Percentiles rank a stretch among this genome's conserved stretches.
Conservation (phyloP, 2,888 invertebrate genomes). For the Sympetrum striolatum region DNA sequence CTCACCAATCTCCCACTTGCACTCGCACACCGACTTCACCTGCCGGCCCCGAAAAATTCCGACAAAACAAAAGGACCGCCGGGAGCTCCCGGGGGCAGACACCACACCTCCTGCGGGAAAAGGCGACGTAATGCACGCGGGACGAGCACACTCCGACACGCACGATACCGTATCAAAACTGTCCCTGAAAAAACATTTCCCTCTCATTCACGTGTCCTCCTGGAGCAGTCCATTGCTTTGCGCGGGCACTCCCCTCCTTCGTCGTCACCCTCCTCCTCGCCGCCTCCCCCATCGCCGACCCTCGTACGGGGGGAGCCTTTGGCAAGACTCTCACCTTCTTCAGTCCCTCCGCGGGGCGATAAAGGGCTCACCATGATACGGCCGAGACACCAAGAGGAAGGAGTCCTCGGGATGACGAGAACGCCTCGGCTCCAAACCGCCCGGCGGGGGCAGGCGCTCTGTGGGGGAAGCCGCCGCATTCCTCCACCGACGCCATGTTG, state of each 20-base stretch:
- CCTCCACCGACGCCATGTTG: conserved; percentile 61
- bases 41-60: not conserved
- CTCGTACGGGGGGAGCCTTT: not conserved
- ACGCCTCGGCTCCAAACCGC: conserved; percentile 9
- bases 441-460: conserved; percentile 28
- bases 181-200: not conserved
- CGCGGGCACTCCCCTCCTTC: not conserved
- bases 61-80: not conserved
- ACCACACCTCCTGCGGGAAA: not conserved
- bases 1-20: not conserved
- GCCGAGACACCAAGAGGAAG: not conserved
- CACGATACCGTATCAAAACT: not conserved
- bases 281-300: not conserved
- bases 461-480: conserved; percentile 59
- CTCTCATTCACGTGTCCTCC: not conserved
- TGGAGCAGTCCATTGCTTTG: not conserved
- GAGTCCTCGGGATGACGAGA: conserved; percentile 26
- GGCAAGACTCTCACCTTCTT: conserved; percentile 3
- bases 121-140: not conserved
- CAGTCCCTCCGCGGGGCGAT: conserved; percentile 25
- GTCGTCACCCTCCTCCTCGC: not conserved
- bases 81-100: not conserved
- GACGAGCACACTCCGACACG: not conserved
- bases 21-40: not conserved
- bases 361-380: conserved; percentile 35